phyloP scores from a whole-genome alignment of 2,888 invertebrate genomes.

The Saturnia pavonia region DNA sequence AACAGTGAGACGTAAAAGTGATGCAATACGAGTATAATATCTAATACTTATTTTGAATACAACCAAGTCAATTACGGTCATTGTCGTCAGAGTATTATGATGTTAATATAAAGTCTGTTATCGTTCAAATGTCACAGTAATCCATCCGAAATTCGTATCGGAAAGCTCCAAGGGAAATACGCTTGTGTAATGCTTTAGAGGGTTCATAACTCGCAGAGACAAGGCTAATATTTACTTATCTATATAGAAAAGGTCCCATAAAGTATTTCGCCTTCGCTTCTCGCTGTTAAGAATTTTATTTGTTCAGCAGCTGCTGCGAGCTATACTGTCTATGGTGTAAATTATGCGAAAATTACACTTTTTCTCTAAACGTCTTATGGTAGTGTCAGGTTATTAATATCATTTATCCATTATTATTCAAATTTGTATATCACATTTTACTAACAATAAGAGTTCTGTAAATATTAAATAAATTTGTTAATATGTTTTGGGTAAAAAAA shows the following conservation, averaged over 20 bases:
- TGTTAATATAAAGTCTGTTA: constrained; percentile 2
- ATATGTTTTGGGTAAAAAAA: too few relatives aligned
- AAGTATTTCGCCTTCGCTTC: constrained; percentile 60
- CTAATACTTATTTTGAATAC: background rate
- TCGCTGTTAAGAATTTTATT: constrained; percentile 54
- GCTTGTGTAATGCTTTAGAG: constrained; percentile 51
- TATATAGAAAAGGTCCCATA: constrained; percentile 71
- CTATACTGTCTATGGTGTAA: constrained; percentile 42
- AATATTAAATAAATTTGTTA: too few relatives aligned
- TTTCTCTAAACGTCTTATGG: background rate
- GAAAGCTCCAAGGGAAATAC: constrained; percentile 52
- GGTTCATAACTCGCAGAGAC: constrained; percentile 68
- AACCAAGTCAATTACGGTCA: background rate
- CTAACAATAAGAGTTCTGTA: too few relatives aligned
- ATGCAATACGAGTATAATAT: background rate
- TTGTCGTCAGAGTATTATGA: background rate
- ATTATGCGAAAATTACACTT: constrained; percentile 40
- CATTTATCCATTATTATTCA: too few relatives aligned
- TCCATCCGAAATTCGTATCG: constrained; percentile 41
- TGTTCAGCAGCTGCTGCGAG: constrained; percentile 45
- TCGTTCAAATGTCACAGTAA: constrained; percentile 30
- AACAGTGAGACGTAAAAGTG: background rate
- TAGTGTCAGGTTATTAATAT: too few relatives aligned
- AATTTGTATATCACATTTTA: too few relatives aligned
- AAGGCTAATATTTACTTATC: constrained; percentile 77